Base-by-base conservation (phyloP, 2,888 invertebrate species). In the Lepeophtheirus nordmannii region DNA sequence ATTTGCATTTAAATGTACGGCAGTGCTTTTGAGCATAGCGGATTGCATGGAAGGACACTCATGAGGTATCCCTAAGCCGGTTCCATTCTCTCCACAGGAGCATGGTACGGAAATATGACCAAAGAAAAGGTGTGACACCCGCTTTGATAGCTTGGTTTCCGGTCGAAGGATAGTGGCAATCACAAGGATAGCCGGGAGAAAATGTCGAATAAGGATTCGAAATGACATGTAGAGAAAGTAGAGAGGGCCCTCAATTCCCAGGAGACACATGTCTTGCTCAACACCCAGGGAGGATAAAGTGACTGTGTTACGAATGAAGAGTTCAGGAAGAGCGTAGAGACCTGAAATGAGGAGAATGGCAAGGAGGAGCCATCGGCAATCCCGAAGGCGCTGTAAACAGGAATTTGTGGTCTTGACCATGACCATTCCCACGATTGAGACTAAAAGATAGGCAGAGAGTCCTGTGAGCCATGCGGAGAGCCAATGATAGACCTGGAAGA, bases 301-400 rank as follows among this genome's bases (percentile, higher is more conserved):
- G 23, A 57, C 20, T 14, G 64, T 64, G 57, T 20, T 17, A 1
- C 64, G 46, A 37, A 64, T 64, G 12, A 46, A 39, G 23, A 64
- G 64, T n/a, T 64, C 64, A 10, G 64, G 64, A 9, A 64, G 53
- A 17, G 64, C 64, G 22, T 22, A 46, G 56, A 64, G 22, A 39
- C 39, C 41, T n/a, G 64, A 41, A 20, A 56, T 17, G 56, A 64
- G 17, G 17, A 64, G 56, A 30, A 64, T 39, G 41, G 56, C 23
- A 12, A 64, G 57, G 20, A 64, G 56, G 12, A 64, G 22, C 57
- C 39, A 64, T 23, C 64, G 39, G 22, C 64, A 64, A n/a, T 64
- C 64, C 22, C 46, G 64, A 20, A 64, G 46, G n/a, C 64, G 17
- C 30, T 60, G 60, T 11, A 60, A 7, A 30, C 60, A 60, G 14